Percentiles rank a stretch among this genome's conserved stretches.
Evolutionary conservation across 1,140 invertebrate genomes (phyloP).

Genomic region (Aporrectodea caliginosa): DNA sequence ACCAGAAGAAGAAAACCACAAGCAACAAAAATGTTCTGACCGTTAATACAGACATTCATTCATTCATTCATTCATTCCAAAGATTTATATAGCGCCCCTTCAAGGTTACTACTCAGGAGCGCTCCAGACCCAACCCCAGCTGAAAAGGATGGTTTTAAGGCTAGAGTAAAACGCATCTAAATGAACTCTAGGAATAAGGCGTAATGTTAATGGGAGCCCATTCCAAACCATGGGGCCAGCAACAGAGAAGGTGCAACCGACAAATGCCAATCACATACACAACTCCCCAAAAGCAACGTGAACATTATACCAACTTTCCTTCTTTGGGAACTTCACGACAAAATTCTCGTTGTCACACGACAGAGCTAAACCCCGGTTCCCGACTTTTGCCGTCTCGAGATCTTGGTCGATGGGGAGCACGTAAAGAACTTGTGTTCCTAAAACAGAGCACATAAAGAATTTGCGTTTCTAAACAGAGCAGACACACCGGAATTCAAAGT

Average conservation of each 20-base stretch:
- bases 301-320: neutral
- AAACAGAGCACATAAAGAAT: neutral
- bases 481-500: neutral
- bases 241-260: neutral
- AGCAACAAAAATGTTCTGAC: neutral
- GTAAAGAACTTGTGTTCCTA: neutral
- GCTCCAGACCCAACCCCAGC: too few relatives aligned
- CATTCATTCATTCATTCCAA: too few relatives aligned
- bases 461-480: neutral
- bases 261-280: neutral
- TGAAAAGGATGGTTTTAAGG: too few relatives aligned
- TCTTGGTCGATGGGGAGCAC: neutral
- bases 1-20: neutral
- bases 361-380: slow-evolving; percentile 12
- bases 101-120: too few relatives aligned
- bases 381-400: neutral
- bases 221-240: neutral
- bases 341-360: neutral
- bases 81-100: too few relatives aligned
- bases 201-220: too few relatives aligned
- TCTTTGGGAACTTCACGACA: slow-evolving; percentile 8
- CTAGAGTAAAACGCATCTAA: too few relatives aligned
- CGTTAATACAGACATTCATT: too few relatives aligned
- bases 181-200: too few relatives aligned
- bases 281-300: neutral